Conservation (phyloP, 2,113 vertebrate genomes). For the Chroicocephalus ridibundus region DNA sequence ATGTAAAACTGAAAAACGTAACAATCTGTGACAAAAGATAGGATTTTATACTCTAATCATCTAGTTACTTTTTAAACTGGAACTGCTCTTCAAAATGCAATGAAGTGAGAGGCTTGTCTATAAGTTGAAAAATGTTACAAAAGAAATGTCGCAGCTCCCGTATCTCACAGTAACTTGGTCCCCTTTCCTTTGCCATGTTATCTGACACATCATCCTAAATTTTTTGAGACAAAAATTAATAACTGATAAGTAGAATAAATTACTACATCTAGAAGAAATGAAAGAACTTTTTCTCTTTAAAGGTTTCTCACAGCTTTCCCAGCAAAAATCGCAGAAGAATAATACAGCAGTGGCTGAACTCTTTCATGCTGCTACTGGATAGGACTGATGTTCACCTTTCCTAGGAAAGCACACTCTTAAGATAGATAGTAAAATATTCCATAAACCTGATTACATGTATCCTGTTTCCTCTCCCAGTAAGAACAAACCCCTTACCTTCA, state of each 20-base stretch:
- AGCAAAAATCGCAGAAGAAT: not conserved
- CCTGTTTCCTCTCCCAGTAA: not conserved
- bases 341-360: not conserved
- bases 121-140: not conserved
- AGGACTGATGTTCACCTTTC: not conserved
- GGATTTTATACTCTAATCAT: not conserved
- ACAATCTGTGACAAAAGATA: not conserved
- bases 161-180: not conserved
- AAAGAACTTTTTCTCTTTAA: not conserved
- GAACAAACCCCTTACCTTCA: not conserved
- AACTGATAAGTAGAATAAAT: not conserved
- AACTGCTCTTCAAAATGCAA: not conserved
- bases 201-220: not conserved
- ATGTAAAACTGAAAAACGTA: not conserved
- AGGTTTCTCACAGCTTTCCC: not conserved
- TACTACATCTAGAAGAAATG: not conserved
- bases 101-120: not conserved
- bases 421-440: not conserved
- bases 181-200: not conserved
- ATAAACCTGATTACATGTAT: fast-evolving
- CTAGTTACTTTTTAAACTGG: not conserved
- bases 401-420: not conserved
- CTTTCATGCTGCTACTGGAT: not conserved
- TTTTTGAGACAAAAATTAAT: not conserved
- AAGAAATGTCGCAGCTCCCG: not conserved